These are phyloP conservation scores for Chaunax sp. DNA, from an alignment of 2,797 vertebrate species.

Conservation along the genomic window DNA sequence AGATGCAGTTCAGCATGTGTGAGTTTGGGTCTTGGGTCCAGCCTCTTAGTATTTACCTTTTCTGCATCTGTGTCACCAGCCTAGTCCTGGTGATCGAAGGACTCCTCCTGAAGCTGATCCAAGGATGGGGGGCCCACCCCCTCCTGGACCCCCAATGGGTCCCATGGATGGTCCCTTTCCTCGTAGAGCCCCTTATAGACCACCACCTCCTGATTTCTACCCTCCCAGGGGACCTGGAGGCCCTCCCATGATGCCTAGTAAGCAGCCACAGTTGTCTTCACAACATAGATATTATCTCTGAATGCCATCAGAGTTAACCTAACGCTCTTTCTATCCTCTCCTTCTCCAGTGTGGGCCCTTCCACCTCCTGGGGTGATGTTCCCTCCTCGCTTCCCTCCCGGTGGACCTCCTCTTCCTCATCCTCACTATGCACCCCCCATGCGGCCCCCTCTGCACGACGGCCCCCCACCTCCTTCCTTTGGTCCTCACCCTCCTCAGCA, in stretches of 20 bases:
- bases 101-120: conserved; percentile 68
- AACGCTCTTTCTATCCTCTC: conserved; percentile 4
- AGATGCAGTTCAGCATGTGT: background rate
- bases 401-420: conserved; percentile 59
- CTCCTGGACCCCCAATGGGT: conserved; percentile 51
- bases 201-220: conserved; percentile 73
- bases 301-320: background rate
- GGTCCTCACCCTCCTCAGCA: conserved; percentile 53
- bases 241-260: conserved; percentile 71
- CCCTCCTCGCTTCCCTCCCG: conserved; percentile 66
- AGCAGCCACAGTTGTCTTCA: conserved; percentile 19
- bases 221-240: conserved; percentile 63
- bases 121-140: conserved; percentile 56
- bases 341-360: conserved; percentile 69
- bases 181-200: conserved; percentile 70
- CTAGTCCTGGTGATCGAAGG: conserved; percentile 61
- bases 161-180: conserved; percentile 72
- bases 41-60: background rate
- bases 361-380: conserved; percentile 69
- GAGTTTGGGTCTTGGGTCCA: conserved; percentile 1
- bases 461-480: conserved; percentile 48
- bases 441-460: conserved; percentile 36
- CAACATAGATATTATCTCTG: no score
- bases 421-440: conserved; percentile 55
- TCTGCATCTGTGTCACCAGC: conserved; percentile 34